Evolutionary conservation across 2,113 vertebrate species (phyloP).

Genomic region (Phalacrocorax carbo): DNA sequence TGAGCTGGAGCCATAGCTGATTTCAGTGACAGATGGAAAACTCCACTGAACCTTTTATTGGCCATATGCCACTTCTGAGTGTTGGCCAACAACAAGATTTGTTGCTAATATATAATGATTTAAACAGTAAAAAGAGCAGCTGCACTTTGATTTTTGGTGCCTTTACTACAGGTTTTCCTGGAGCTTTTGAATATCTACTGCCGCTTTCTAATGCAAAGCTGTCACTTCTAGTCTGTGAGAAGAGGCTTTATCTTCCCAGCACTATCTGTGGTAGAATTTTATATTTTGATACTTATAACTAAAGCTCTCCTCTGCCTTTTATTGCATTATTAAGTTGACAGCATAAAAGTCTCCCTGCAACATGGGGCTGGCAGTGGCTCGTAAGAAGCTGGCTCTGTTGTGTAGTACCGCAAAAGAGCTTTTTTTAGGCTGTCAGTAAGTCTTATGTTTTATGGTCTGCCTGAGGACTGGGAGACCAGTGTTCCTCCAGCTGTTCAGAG

Average conservation of each 20-base stretch:
- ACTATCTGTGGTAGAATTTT: background rate
- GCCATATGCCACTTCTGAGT: slow-evolving; percentile 75
- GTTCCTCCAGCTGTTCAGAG: background rate
- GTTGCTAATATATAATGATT: slow-evolving; percentile 80
- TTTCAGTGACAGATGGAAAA: slow-evolving; percentile 78
- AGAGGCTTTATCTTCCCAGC: slow-evolving; percentile 6
- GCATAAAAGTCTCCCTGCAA: slow-evolving; percentile 18
- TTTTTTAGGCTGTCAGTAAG: background rate
- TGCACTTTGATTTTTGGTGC: slow-evolving; percentile 68
- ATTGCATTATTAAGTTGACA: slow-evolving; percentile 46
- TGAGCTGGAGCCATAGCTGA: slow-evolving; percentile 48
- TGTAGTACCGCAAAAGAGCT: background rate
- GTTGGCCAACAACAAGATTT: slow-evolving; percentile 76
- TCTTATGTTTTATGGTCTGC: background rate
- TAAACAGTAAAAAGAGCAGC: slow-evolving; percentile 74
- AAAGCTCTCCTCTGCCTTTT: slow-evolving; percentile 40
- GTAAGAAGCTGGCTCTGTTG: background rate
- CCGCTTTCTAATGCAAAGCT: slow-evolving; percentile 20
- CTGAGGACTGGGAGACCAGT: background rate
- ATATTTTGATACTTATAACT: slow-evolving; percentile 43
- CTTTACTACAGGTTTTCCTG: slow-evolving; percentile 57
- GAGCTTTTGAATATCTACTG: slow-evolving; percentile 30
- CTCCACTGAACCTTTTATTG: slow-evolving; percentile 72
- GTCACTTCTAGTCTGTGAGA: slow-evolving; percentile 14
- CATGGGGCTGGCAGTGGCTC: background rate